Conservation (phyloP, 2,888 invertebrate species). For the Galerucella nymphaeae region DNA sequence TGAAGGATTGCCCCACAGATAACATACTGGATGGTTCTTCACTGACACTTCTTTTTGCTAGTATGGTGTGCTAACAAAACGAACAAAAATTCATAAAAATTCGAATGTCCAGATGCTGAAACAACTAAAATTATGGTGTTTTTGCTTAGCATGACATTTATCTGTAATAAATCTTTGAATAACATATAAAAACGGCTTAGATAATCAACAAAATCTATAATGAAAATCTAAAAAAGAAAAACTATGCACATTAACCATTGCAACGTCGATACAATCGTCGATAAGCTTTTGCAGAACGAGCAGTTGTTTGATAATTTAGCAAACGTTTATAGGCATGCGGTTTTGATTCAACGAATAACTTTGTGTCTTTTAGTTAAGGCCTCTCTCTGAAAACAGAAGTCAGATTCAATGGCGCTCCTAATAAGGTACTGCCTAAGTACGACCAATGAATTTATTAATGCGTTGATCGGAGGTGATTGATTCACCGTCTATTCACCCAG, state of each 20-base stretch:
- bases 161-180: conserved; percentile 7
- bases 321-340: conserved; percentile 45
- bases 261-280: conserved; percentile 13
- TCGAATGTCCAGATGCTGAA: not conserved
- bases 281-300: conserved; percentile 25
- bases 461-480: conserved; percentile 39
- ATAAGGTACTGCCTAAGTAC: conserved; percentile 48
- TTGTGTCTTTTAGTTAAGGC: conserved; percentile 35
- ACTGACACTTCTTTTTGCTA: too few species aligned
- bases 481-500: conserved; percentile 35
- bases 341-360: conserved; percentile 47
- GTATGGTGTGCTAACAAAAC: too few species aligned
- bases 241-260: conserved; percentile 19
- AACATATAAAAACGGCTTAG: conserved; percentile 1
- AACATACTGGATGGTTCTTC: too few species aligned
- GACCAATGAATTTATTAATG: conserved; percentile 45
- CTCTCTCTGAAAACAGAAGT: conserved; percentile 34
- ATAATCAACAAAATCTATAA: conserved; percentile 18
- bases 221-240: conserved; percentile 16
- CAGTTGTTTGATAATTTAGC: conserved; percentile 42
- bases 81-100: too few species aligned
- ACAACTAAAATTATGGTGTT: not conserved
- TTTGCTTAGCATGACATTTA: not conserved
- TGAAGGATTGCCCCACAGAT: too few species aligned
- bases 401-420: conserved; percentile 48